These are phyloP conservation scores for Busseola fusca DNA, from an alignment of 2,888 invertebrate species.

Conservation along the genomic window DNA sequence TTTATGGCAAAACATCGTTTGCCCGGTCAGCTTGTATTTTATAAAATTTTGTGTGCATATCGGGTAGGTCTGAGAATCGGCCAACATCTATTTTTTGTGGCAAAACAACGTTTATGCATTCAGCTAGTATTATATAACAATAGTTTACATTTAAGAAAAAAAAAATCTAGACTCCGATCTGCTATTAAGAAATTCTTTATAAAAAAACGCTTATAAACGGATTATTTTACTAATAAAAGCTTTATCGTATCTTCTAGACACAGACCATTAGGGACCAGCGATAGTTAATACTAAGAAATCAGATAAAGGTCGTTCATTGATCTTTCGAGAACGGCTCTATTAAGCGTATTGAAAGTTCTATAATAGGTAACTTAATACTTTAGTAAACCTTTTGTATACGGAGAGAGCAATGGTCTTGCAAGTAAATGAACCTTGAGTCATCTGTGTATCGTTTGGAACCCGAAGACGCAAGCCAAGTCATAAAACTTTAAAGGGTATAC, in stretches of 20 bases:
- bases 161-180: no score
- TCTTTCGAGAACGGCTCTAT: background rate
- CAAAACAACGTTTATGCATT: no score
- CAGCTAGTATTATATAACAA: no score
- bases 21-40: no score
- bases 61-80: no score
- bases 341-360: conserved; percentile 1
- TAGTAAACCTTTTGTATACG: background rate
- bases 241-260: background rate
- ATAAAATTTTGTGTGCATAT: no score
- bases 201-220: background rate
- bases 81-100: no score
- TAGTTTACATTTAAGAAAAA: no score
- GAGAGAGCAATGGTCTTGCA: conserved; percentile 19
- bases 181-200: no score
- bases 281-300: background rate
- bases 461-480: background rate
- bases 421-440: conserved; percentile 15
- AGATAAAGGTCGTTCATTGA: background rate
- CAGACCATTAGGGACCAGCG: background rate
- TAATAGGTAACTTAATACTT: conserved; percentile 32
- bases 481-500: background rate
- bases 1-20: no score
- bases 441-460: conserved; percentile 1
- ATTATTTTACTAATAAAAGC: background rate